phyloP scores from a whole-genome alignment of 2,113 vertebrate genomes.

The Heliornis fulica region DNA sequence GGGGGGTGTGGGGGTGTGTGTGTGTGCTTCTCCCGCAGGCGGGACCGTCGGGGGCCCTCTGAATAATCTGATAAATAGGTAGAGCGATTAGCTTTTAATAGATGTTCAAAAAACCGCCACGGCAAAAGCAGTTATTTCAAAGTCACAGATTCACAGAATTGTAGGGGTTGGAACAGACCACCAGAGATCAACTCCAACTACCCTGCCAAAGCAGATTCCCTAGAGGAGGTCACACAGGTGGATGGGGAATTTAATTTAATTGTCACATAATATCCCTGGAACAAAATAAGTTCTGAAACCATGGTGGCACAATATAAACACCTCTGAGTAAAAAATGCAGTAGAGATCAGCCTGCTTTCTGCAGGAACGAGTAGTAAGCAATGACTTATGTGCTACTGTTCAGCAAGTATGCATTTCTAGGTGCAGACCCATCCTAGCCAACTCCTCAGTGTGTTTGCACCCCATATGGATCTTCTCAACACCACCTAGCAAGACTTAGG shows the following conservation, averaged over 20 bases:
- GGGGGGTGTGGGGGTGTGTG: too few species aligned
- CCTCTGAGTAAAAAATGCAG: background rate
- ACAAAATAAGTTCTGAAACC: background rate
- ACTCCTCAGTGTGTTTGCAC: background rate
- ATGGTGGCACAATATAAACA: background rate
- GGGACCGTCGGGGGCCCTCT: rapidly evolving
- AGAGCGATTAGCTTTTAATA: rapidly evolving
- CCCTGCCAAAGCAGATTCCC: too few species aligned
- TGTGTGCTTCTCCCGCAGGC: rapidly evolving
- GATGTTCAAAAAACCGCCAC: too few species aligned
- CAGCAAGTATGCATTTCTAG: background rate
- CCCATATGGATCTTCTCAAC: rapidly evolving
- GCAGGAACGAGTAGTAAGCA: background rate
- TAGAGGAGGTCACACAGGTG: too few species aligned
- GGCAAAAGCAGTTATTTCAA: too few species aligned
- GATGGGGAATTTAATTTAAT: too few species aligned
- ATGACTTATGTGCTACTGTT: background rate
- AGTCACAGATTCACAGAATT: too few species aligned
- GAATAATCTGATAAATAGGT: rapidly evolving
- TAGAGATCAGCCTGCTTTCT: background rate
- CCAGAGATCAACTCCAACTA: too few species aligned
- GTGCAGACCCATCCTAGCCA: background rate
- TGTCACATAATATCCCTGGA: background rate
- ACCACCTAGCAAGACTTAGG: background rate
- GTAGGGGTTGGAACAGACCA: too few species aligned